These are phyloP conservation scores for Parapsyche elsis DNA, from an alignment of 1,140 invertebrate genomes.

Conservation along the genomic window DNA sequence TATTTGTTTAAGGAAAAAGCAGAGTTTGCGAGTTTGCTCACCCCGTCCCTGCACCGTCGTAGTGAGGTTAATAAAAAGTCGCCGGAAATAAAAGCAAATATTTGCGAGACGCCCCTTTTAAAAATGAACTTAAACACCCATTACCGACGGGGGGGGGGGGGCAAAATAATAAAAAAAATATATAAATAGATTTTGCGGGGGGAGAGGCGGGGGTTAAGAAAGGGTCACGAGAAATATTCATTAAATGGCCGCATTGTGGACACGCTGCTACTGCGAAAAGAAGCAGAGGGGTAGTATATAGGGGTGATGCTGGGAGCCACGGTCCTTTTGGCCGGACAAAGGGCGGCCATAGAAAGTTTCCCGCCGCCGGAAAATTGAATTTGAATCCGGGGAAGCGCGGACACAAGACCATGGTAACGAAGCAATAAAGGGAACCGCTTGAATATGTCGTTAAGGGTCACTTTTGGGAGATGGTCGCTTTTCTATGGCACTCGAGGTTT, in stretches of 20 bases:
- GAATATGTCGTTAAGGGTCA: constrained; percentile 54
- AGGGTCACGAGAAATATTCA: constrained; percentile 34
- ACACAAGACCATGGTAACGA: constrained; percentile 46
- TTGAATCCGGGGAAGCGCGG: constrained; percentile 47
- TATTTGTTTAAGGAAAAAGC: constrained; percentile 19
- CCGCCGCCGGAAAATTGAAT: constrained; percentile 49
- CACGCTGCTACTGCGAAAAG: constrained; percentile 16
- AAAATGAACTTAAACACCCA: constrained; percentile 32
- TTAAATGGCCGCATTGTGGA: constrained; percentile 35
- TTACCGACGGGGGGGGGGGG: neutral
- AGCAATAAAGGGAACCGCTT: constrained; percentile 50
- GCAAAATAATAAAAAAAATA: no score
- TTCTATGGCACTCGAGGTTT: constrained; percentile 4
- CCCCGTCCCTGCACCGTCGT: neutral
- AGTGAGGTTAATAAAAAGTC: constrained; percentile 1
- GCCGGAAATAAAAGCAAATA: constrained; percentile 17
- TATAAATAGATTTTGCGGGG: neutral
- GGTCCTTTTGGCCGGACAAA: constrained; percentile 41
- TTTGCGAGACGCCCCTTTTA: constrained; percentile 9
- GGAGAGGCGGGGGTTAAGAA: neutral
- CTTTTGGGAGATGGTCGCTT: constrained; percentile 44
- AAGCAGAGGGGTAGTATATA: constrained; percentile 4
- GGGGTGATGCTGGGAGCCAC: neutral
- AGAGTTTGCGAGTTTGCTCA: neutral
- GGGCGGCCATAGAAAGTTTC: constrained; percentile 43